Percentiles rank a stretch among this genome's conserved stretches.
Evolutionary conservation across 2,888 invertebrate genomes (phyloP).

Genomic region (Elysia crispata): DNA sequence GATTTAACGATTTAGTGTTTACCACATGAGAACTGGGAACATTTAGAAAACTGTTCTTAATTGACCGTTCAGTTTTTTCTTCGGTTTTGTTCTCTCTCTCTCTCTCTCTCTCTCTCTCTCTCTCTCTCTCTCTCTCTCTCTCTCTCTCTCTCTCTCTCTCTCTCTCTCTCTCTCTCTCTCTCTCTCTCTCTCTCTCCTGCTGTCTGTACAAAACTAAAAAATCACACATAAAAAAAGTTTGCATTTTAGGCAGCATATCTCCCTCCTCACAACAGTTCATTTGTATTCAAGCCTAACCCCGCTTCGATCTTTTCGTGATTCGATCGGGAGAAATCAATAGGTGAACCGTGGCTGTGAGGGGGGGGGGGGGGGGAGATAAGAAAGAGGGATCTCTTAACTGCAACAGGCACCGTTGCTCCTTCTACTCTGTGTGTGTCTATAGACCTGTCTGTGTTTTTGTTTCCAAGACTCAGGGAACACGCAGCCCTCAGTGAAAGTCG

Average conservation of each 20-base stretch:
- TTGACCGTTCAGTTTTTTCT: too few species aligned
- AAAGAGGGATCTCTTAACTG: too few species aligned
- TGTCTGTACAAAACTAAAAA: background rate
- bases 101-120: slow-evolving; percentile 10
- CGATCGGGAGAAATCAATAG: background rate
- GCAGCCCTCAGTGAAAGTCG: too few species aligned
- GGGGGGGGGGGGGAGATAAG: too few species aligned
- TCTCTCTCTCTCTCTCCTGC: background rate
- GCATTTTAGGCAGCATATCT: background rate
- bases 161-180: slow-evolving; percentile 9
- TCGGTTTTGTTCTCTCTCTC: too few species aligned
- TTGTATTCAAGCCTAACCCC: background rate
- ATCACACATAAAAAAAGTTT: background rate
- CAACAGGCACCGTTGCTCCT: too few species aligned
- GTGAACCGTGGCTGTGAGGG: background rate
- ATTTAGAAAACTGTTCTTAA: too few species aligned
- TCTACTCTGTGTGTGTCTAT: too few species aligned
- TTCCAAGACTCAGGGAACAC: too few species aligned
- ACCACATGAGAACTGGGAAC: too few species aligned
- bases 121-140: background rate
- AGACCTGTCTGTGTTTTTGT: too few species aligned
- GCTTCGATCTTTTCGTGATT: background rate
- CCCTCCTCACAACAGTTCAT: background rate
- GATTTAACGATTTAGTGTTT: too few species aligned
- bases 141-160: background rate